These are phyloP conservation scores for Laterallus jamaicensis DNA, from an alignment of 2,113 vertebrate species.

Conservation along the genomic window DNA sequence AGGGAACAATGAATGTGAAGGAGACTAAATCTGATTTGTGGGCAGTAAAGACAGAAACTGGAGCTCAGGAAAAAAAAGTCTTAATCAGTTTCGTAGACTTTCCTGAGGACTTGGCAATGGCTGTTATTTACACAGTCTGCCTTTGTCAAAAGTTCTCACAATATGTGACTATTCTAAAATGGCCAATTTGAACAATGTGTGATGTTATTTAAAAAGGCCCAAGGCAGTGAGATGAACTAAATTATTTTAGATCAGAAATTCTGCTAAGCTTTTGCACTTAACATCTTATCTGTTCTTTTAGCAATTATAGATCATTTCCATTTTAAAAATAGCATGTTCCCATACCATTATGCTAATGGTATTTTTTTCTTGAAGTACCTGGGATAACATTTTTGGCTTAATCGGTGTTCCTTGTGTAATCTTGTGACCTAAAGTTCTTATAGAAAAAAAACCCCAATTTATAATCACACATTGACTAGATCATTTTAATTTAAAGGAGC, in stretches of 20 bases:
- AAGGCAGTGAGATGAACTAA: background rate
- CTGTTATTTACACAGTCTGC: background rate
- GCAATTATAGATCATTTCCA: background rate
- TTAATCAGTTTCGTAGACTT: background rate
- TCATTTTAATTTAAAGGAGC: background rate
- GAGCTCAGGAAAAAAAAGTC: background rate
- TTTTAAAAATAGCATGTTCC: slow-evolving; percentile 1
- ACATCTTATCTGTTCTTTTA: background rate
- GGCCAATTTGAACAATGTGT: background rate
- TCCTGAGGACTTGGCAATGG: background rate
- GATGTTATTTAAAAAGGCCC: background rate
- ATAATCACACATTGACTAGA: background rate
- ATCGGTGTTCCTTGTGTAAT: background rate
- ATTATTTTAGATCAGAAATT: background rate
- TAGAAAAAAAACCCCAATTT: background rate
- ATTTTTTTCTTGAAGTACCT: background rate
- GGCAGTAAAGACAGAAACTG: background rate
- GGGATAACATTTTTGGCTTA: background rate
- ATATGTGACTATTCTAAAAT: background rate
- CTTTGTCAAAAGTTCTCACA: background rate
- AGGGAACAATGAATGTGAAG: background rate
- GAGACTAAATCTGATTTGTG: background rate
- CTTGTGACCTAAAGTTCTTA: background rate
- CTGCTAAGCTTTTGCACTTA: background rate
- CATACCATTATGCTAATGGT: background rate